phyloP scores from a whole-genome alignment of 1,140 invertebrate species.

The Thaumatotibia leucotreta region DNA sequence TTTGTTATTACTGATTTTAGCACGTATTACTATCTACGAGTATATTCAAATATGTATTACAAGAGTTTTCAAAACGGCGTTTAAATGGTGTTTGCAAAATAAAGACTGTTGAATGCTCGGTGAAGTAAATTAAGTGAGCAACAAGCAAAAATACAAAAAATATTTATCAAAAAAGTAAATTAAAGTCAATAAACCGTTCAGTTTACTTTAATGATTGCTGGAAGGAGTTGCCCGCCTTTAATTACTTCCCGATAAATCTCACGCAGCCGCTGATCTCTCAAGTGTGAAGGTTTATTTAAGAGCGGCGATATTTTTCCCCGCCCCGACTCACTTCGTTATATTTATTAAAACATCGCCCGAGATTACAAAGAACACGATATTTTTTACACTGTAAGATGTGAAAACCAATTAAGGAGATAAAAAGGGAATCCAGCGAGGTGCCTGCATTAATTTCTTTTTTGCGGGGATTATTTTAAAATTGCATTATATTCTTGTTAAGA shows the following conservation, averaged over 20 bases:
- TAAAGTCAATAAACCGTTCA: background rate
- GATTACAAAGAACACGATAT: constrained; percentile 76
- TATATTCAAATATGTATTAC: no score
- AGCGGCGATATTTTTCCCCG: constrained; percentile 64
- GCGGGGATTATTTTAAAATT: constrained; percentile 77
- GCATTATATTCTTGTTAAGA: constrained; percentile 76
- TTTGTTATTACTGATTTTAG: no score
- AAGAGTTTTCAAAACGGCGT: no score
- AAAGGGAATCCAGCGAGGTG: constrained; percentile 73
- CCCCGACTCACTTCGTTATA: constrained; percentile 72
- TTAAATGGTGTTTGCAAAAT: no score
- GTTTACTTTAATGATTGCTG: constrained; percentile 36
- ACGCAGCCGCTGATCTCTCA: constrained; percentile 69
- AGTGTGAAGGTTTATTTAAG: constrained; percentile 75
- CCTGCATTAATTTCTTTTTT: constrained; percentile 76
- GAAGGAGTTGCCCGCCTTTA: constrained; percentile 43
- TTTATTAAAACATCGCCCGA: constrained; percentile 76
- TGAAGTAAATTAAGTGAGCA: no score
- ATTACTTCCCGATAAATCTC: constrained; percentile 73
- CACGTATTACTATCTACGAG: no score
- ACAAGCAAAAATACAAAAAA: no score
- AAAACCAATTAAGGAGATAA: constrained; percentile 77
- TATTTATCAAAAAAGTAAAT: background rate
- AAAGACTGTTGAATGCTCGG: no score
- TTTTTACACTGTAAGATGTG: constrained; percentile 76